phyloP scores from a whole-genome alignment of 2,888 invertebrate genomes.

The Therioaphis trifolii region DNA sequence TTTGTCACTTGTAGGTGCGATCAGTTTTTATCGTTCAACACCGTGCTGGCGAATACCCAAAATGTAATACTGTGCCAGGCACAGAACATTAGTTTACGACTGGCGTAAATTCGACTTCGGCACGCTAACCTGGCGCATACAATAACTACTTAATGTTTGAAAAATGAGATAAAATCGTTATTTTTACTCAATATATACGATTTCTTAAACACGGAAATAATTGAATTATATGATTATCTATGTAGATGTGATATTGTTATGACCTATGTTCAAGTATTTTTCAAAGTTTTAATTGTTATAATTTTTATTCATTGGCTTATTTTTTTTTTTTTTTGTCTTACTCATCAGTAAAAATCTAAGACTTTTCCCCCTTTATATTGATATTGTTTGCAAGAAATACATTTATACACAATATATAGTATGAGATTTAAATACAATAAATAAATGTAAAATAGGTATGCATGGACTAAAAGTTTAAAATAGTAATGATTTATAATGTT shows the following conservation, averaged over 20 bases:
- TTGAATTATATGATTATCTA: conserved; percentile 35
- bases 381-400: not conserved
- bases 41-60: conserved; percentile 45
- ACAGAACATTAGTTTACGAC: conserved; percentile 53
- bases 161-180: conserved; percentile 57
- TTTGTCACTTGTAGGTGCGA: conserved; percentile 61
- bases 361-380: not conserved
- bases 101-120: conserved; percentile 43
- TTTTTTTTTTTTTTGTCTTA: not conserved
- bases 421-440: no score
- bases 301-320: not conserved
- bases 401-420: no score
- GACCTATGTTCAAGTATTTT: not conserved
- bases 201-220: conserved; percentile 41
- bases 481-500: not conserved
- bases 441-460: no score
- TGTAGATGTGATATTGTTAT: not conserved
- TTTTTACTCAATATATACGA: conserved; percentile 35
- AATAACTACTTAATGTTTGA: conserved; percentile 49
- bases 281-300: no score
- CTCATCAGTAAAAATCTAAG: not conserved
- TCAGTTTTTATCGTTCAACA: conserved; percentile 55
- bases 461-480: no score
- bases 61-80: conserved; percentile 52
- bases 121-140: conserved; percentile 52